Evolutionary conservation across 2,888 invertebrate species (phyloP), one percentile per base, ranked within the genome.

Genomic region (Hartigia nigra): DNA sequence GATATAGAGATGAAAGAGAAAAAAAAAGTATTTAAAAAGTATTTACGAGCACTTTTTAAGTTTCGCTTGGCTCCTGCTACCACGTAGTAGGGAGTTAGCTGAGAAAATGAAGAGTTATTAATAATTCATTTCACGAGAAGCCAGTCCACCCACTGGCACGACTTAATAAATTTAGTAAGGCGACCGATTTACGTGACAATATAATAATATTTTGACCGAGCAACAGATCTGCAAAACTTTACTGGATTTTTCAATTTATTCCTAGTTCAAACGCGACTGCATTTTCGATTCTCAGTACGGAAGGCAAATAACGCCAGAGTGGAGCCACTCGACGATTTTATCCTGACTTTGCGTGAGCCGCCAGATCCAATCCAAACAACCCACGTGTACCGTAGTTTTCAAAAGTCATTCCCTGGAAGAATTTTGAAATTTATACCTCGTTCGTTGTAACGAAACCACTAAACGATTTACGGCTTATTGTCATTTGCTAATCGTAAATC

Each of bases 21-120:
- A 9, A 14, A 9, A n/a, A 2, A 32, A 31, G 72, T 14, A 72
- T 32, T 72, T 72, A 72, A 72, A 70, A 72, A 72, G 31, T 72
- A 72, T 72, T 72, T 72, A 72, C 72, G 72, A 70, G 72, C 72
- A 31, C 14, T 14, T 32, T 12, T 31, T 72, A 72, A 72, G 31
- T 72, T 31, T 72, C 72, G 72, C 14, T 14, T 55, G 39, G 39
- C 23, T 14, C 23, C 23, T 23, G 39, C 14, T 55, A 55, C 39
- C 23, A 9, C 23, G 39, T 55, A 23, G 23, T 5, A 23, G 39
- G 9, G 9, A 23, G 5, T 55, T 23, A 55, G 23, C 9, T 23
- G 5, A 32, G 72, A 72, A 72, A 32, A 72, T 31, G 72, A 72
- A 14, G 12, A 31, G 31, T 12, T 31, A 12, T 70, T 70, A 31